A percentile compares a stretch with the other conserved stretches of the same genome.
Evolutionary conservation across 1,140 invertebrate genomes (phyloP).

Genomic region (Stenopsyche tienmushanensis): DNA sequence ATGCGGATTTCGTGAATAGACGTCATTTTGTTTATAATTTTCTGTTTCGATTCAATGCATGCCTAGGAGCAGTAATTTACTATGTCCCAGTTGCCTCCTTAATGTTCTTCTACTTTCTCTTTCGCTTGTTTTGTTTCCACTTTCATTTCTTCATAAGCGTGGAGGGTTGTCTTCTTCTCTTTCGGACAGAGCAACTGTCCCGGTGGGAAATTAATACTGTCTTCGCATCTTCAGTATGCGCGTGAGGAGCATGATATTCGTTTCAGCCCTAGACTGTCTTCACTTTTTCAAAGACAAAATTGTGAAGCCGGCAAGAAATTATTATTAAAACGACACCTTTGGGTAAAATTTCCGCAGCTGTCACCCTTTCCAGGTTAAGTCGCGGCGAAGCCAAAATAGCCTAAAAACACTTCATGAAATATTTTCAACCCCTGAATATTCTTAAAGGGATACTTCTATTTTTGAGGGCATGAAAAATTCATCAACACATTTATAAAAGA

Average conservation of each 20-base stretch:
- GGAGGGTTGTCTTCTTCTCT: not conserved
- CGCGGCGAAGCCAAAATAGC: conserved; percentile 8
- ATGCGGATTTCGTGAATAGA: too few relatives aligned
- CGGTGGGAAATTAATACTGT: conserved; percentile 39
- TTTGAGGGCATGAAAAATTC: too few relatives aligned
- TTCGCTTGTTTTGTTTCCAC: conserved; percentile 15
- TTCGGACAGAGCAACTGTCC: conserved; percentile 17
- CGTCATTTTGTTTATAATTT: not conserved
- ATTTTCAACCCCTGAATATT: not conserved
- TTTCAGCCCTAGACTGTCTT: conserved; percentile 4
- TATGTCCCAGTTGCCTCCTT: not conserved
- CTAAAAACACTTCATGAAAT: conserved; percentile 4
- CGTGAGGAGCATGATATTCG: conserved; percentile 31
- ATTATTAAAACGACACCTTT: conserved; percentile 24
- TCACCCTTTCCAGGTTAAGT: not conserved
- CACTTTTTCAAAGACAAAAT: conserved; percentile 6
- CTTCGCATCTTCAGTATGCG: conserved; percentile 33
- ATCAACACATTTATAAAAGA: too few relatives aligned
- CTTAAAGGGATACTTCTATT: too few relatives aligned
- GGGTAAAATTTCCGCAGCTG: conserved; percentile 19
- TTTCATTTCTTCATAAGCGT: conserved; percentile 9
- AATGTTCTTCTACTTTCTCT: not conserved
- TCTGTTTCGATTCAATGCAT: not conserved
- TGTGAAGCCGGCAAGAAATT: conserved; percentile 10
- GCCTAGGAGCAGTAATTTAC: not conserved